Percentiles rank a stretch among this genome's conserved stretches.
These are phyloP conservation scores for Lithobius niger DNA, from an alignment of 1,140 invertebrate genomes.

Conservation along the genomic window DNA sequence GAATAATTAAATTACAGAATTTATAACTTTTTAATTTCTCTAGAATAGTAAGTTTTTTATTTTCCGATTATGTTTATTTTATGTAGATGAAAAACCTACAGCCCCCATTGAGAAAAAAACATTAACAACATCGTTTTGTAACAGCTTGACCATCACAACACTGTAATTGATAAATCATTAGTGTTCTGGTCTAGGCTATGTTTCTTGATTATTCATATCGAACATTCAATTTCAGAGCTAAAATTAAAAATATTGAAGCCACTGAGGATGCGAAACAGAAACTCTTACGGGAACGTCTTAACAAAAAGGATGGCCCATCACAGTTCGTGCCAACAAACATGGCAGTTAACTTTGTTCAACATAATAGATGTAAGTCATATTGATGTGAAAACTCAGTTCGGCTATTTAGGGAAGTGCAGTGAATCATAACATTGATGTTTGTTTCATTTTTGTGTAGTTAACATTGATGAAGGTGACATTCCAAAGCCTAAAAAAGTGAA, in stretches of 20 bases:
- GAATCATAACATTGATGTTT: neutral
- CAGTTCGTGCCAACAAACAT: slow-evolving; percentile 95
- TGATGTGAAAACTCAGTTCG: neutral
- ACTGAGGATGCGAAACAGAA: slow-evolving; percentile 94
- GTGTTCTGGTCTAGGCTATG: slow-evolving; percentile 6
- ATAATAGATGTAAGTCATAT: slow-evolving; percentile 64
- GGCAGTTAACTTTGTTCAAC: slow-evolving; percentile 95
- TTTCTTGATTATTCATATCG: slow-evolving; percentile 22
- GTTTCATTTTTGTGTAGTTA: slow-evolving; percentile 45
- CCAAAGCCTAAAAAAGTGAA: slow-evolving; percentile 30
- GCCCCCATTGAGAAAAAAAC: too few relatives aligned
- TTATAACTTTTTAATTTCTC: too few relatives aligned
- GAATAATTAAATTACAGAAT: too few relatives aligned
- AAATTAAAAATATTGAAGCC: slow-evolving; percentile 94
- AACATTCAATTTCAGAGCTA: slow-evolving; percentile 66
- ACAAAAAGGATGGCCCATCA: slow-evolving; percentile 85
- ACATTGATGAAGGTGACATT: slow-evolving; percentile 50
- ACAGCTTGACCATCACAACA: too few relatives aligned
- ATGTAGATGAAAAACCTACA: too few relatives aligned
- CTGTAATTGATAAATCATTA: too few relatives aligned
- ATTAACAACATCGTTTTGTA: too few relatives aligned
- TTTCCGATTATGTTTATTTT: too few relatives aligned
- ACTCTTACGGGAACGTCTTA: slow-evolving; percentile 70
- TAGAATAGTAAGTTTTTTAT: too few relatives aligned
- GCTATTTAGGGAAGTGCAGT: too few relatives aligned